Conservation (phyloP, 2,888 invertebrate genomes). For the Parnassius apollo region DNA sequence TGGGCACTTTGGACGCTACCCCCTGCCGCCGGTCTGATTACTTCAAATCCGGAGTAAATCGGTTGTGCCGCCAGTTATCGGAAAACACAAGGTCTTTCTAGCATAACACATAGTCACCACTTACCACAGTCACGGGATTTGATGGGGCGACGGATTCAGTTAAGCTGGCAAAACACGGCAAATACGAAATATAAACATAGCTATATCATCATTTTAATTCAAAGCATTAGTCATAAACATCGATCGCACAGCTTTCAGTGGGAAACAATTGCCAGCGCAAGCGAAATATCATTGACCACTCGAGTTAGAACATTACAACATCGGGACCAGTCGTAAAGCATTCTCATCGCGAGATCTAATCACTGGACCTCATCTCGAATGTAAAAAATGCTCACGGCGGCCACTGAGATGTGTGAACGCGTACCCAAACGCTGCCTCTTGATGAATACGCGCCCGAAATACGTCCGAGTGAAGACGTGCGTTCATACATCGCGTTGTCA, state of each 20-base stretch:
- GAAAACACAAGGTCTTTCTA: too few species aligned
- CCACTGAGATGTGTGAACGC: slow-evolving; percentile 28
- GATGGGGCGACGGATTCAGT: too few species aligned
- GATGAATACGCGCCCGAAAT: slow-evolving; percentile 27
- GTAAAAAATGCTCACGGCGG: slow-evolving; percentile 30
- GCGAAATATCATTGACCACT: slow-evolving; percentile 30
- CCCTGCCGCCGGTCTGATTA: too few species aligned
- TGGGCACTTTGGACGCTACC: too few species aligned
- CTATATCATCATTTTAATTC: too few species aligned
- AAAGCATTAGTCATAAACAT: too few species aligned
- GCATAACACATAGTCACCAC: too few species aligned
- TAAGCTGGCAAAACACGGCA: too few species aligned
- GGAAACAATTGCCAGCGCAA: slow-evolving; percentile 11
- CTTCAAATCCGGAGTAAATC: too few species aligned
- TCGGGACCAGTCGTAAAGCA: slow-evolving; percentile 35
- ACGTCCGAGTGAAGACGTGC: slow-evolving; percentile 20
- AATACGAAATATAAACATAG: too few species aligned
- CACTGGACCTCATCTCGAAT: slow-evolving; percentile 33
- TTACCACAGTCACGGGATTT: too few species aligned
- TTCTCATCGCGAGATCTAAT: slow-evolving; percentile 34
- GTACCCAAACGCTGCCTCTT: slow-evolving; percentile 24
- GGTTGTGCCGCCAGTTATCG: too few species aligned
- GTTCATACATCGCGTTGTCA: slow-evolving; percentile 24
- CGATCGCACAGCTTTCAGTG: slow-evolving; percentile 7
- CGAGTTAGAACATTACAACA: slow-evolving; percentile 34